Evolutionary conservation across 2,797 vertebrate genomes (phyloP).

Genomic region (Borostomias antarcticus): DNA sequence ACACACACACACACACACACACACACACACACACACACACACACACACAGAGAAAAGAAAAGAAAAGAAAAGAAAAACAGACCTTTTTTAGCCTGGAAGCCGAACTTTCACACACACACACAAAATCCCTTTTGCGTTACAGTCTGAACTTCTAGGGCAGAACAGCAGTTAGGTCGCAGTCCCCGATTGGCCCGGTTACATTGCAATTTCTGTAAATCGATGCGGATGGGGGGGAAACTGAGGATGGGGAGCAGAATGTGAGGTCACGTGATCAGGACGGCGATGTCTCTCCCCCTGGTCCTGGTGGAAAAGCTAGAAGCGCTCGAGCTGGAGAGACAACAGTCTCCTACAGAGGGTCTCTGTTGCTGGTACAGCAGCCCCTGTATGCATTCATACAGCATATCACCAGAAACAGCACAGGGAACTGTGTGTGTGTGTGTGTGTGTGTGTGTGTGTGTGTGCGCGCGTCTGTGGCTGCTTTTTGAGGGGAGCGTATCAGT

Average conservation of each 20-base stretch:
- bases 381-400: neutral
- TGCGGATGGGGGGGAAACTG: too few species aligned
- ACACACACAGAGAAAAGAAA: too few species aligned
- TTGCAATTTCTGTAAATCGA: too few species aligned
- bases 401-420: constrained; percentile 16
- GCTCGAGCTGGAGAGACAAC: constrained; percentile 17
- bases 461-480: constrained; percentile 31
- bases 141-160: too few species aligned
- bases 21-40: constrained; percentile 45
- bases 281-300: too few species aligned
- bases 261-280: too few species aligned
- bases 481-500: constrained; percentile 51
- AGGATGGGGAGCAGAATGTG: too few species aligned
- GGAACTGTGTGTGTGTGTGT: constrained; percentile 9
- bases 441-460: constrained; percentile 4
- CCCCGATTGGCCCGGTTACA: too few species aligned
- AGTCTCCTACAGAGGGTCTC: neutral
- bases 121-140: too few species aligned
- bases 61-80: neutral
- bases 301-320: neutral
- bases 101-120: neutral
- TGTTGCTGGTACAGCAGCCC: neutral
- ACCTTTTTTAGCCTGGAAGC: too few species aligned
- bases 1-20: constrained; percentile 18
- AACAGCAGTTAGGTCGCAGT: too few species aligned